phyloP scores from a whole-genome alignment of 2,888 invertebrate species.

The Gerosis bhagava region DNA sequence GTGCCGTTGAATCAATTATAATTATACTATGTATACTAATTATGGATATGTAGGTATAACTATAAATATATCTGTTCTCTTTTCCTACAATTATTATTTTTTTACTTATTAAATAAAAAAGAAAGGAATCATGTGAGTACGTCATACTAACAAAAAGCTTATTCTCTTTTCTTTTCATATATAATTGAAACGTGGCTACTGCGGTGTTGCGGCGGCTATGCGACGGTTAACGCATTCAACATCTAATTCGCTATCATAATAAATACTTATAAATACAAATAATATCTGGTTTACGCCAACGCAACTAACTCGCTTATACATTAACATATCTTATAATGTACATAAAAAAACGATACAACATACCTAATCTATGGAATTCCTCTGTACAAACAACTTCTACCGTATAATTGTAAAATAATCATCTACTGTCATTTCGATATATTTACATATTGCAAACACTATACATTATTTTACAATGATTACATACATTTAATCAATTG shows the following conservation, averaged over 20 bases:
- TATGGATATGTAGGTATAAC: too few species aligned
- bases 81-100: not conserved
- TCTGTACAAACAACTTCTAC: conserved; percentile 55
- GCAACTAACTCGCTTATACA: conserved; percentile 75
- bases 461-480: too few species aligned
- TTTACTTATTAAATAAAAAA: conserved; percentile 30
- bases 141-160: conserved; percentile 79
- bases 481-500: too few species aligned
- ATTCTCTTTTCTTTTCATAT: conserved; percentile 80
- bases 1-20: too few species aligned
- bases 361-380: conserved; percentile 41
- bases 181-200: conserved; percentile 79
- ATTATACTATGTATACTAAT: too few species aligned
- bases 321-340: conserved; percentile 29
- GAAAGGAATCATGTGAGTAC: conserved; percentile 54
- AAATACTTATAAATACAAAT: conserved; percentile 32
- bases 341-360: conserved; percentile 34
- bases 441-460: too few species aligned
- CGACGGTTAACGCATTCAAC: conserved; percentile 56
- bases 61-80: too few species aligned
- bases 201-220: conserved; percentile 65
- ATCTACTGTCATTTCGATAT: too few species aligned
- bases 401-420: too few species aligned
- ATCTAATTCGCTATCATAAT: conserved; percentile 60
- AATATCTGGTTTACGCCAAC: conserved; percentile 79